Base-by-base conservation (phyloP, 1,140 invertebrate species). In the Fragariocoptes setiger region DNA sequence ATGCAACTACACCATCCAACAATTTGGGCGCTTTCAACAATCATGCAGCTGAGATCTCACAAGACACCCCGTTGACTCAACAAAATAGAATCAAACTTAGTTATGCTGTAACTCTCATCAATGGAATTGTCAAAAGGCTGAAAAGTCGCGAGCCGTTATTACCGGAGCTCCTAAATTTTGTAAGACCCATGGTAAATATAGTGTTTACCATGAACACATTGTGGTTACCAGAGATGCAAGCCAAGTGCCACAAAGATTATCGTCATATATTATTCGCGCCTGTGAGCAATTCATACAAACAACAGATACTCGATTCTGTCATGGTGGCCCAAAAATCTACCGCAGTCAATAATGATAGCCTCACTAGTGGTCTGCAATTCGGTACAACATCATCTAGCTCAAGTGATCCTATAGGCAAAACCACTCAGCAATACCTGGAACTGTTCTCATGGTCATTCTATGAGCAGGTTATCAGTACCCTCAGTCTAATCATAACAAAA, bases 181-280 rank as follows among this genome's bases (percentile, higher is more conserved):
- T n/a, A 8, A 31, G n/a, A n/a, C 25, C 25, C 25, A 31, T 31
- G 8, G 8, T 31, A 31, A 31, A 31, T 31, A 31, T 31, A 8
- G n/a, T 31, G 8, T 31, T 31, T 15, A 44, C 4, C 16, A 19
- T 44, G 15, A 39, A 44, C 22, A 14, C 38, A 36, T 4, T 44
- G 3, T 44, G 42, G 42, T 21, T 16, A 19, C 17, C 21, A 16
- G 38, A 44, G n/a, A 40, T 22, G 15, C 17, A 43, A 20, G 22
- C 15, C 15, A 3, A 16, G 3, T 44, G 42, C 20, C 21, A 35
- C 25, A 21, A 13, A 8, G 18, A 44, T 25, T 44, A 40, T 35
- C 17, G 16, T 12, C 2, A 16, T 3, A 3, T 40, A 14, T 22
- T 44, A 21, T 44, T 40, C 38, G 37, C 38, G 8, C 22, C 37